Conservation (phyloP, 2,113 vertebrate genomes). For the Austrofundulus limnaeus region DNA sequence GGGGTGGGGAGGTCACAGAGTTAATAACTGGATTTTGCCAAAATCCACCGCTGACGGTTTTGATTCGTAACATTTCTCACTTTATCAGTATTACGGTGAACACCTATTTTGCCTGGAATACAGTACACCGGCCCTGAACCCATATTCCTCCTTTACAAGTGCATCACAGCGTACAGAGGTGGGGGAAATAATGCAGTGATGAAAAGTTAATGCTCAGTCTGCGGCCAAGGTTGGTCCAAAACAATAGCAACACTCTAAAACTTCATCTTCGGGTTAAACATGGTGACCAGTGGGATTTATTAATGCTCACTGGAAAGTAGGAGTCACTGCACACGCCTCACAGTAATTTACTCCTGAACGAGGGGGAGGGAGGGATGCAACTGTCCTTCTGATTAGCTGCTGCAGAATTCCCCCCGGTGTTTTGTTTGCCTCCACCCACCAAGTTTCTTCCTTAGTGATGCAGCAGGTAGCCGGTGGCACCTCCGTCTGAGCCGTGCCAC, state of each 20-base stretch:
- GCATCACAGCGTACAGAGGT: not conserved
- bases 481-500: constrained; percentile 47
- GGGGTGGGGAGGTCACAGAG: not conserved
- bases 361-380: constrained; percentile 4
- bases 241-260: constrained; percentile 1
- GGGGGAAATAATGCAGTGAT: not conserved
- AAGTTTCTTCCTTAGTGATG: constrained; percentile 4
- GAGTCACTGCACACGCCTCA: constrained; percentile 7
- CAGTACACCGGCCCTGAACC: accelerated
- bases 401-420: constrained; percentile 20
- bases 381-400: constrained; percentile 38
- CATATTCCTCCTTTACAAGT: not conserved
- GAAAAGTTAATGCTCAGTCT: not conserved
- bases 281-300: constrained; percentile 36
- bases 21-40: not conserved
- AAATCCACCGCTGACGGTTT: not conserved
- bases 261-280: constrained; percentile 19
- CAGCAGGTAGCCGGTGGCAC: constrained; percentile 39
- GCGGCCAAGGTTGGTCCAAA: constrained; percentile 13
- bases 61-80: not conserved
- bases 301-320: constrained; percentile 26
- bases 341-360: constrained; percentile 38
- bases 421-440: constrained; percentile 12
- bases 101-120: not conserved
- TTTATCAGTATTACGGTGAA: not conserved